These are phyloP conservation scores for Tricholauxania praeusta DNA, from an alignment of 2,888 invertebrate species.

Conservation along the genomic window DNA sequence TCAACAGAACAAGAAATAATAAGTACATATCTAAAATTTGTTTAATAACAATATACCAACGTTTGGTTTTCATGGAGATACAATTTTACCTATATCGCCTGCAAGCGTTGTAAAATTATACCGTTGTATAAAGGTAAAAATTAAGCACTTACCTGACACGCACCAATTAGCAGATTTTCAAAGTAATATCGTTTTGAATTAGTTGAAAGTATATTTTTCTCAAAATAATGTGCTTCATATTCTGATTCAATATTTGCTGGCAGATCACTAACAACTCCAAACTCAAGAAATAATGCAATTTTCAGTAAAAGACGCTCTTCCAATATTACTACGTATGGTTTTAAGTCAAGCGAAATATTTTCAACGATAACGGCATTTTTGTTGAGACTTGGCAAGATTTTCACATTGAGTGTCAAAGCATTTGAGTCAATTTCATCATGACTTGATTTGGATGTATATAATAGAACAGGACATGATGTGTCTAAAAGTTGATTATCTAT, in stretches of 20 bases:
- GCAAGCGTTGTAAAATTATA: too few relatives aligned
- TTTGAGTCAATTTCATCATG: slow-evolving; percentile 69
- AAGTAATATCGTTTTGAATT: slow-evolving; percentile 90
- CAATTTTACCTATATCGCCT: too few relatives aligned
- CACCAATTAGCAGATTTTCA: slow-evolving; percentile 81
- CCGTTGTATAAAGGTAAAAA: too few relatives aligned
- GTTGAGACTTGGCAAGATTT: slow-evolving; percentile 78
- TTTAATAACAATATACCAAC: too few relatives aligned
- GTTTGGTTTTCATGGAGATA: too few relatives aligned
- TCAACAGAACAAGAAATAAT: too few relatives aligned
- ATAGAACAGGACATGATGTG: slow-evolving; percentile 85
- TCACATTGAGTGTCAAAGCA: slow-evolving; percentile 83
- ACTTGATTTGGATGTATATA: slow-evolving; percentile 77
- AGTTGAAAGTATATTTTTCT: slow-evolving; percentile 83
- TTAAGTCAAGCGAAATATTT: slow-evolving; percentile 84
- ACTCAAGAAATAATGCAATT: slow-evolving; percentile 74
- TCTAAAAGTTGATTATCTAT: slow-evolving; percentile 90
- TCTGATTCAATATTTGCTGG: slow-evolving; percentile 82
- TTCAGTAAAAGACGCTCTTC: slow-evolving; percentile 89
- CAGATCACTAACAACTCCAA: slow-evolving; percentile 72
- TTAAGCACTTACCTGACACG: slow-evolving; percentile 74
- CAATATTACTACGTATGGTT: slow-evolving; percentile 85
- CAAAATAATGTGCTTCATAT: slow-evolving; percentile 82
- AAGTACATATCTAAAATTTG: too few relatives aligned
- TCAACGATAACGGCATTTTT: slow-evolving; percentile 91